phyloP scores from a whole-genome alignment of 2,797 vertebrate species.

The Adelosebastes latens region DNA sequence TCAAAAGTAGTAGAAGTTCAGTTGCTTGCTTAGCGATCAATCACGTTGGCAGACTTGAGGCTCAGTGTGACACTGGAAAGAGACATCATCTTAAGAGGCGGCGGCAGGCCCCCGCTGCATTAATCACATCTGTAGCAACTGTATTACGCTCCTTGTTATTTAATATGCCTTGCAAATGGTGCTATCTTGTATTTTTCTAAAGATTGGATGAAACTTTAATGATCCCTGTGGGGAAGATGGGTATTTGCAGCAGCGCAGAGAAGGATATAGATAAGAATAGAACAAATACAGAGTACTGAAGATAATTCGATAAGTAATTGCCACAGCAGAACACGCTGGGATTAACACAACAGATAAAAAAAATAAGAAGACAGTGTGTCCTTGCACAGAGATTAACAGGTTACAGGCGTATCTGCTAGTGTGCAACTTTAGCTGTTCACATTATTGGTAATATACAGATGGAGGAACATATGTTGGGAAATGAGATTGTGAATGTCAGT shows the following conservation, averaged over 20 bases:
- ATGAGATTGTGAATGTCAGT: slow-evolving; percentile 59
- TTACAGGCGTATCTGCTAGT: slow-evolving; percentile 18
- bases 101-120: slow-evolving; percentile 2
- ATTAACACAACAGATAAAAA: slow-evolving; percentile 34
- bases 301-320: slow-evolving; percentile 42
- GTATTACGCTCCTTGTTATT: slow-evolving; percentile 18
- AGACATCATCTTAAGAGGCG: slow-evolving; percentile 27
- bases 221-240: slow-evolving; percentile 23
- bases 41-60: slow-evolving; percentile 15
- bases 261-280: slow-evolving; percentile 39
- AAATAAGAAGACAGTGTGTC: neutral
- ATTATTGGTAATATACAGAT: slow-evolving; percentile 38
- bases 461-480: slow-evolving; percentile 56
- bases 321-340: slow-evolving; percentile 4
- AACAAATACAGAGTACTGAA: slow-evolving; percentile 32
- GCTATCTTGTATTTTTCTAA: slow-evolving; percentile 38
- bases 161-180: slow-evolving; percentile 36
- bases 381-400: slow-evolving; percentile 18
- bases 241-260: slow-evolving; percentile 30
- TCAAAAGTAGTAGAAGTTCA: neutral
- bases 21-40: slow-evolving; percentile 8
- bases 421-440: slow-evolving; percentile 16
- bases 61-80: slow-evolving; percentile 22
- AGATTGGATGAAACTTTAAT: slow-evolving; percentile 46
- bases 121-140: slow-evolving; percentile 27